Conservation (phyloP, 1,140 invertebrate genomes). For the Zaprionus davidi region DNA sequence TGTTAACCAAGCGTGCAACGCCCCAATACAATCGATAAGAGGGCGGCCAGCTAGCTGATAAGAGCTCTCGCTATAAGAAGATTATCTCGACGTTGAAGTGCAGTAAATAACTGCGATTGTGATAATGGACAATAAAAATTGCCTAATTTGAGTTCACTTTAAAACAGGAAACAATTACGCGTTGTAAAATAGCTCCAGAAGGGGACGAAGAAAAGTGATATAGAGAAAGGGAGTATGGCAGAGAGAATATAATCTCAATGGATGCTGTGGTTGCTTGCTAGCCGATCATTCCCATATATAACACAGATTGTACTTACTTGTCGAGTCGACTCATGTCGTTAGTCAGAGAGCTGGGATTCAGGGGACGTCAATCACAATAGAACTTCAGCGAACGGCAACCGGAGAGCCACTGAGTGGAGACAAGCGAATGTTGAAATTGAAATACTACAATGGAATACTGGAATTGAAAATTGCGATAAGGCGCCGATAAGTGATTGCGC, state of each 20-base stretch:
- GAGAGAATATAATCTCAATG: neutral
- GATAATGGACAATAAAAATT: constrained; percentile 47
- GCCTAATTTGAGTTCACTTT: neutral
- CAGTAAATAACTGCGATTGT: constrained; percentile 48
- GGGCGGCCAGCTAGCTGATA: constrained; percentile 23
- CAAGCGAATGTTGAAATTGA: constrained; percentile 15
- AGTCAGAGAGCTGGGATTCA: constrained; percentile 1
- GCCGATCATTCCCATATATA: neutral
- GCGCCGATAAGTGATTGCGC: constrained; percentile 28
- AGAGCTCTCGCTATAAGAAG: constrained; percentile 20
- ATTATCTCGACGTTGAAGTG: constrained; percentile 57
- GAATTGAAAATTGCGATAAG: constrained; percentile 62
- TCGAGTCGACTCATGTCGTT: constrained; percentile 63
- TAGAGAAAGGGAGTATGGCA: neutral
- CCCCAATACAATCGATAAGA: neutral
- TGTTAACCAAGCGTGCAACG: constrained; percentile 16
- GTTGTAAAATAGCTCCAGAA: constrained; percentile 1
- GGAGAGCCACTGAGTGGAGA: constrained; percentile 53
- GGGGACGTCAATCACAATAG: constrained; percentile 20
- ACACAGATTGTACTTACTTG: constrained; percentile 59
- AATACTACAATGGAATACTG: constrained; percentile 30
- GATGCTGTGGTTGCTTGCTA: neutral
- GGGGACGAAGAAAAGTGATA: neutral
- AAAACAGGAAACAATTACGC: constrained; percentile 2
- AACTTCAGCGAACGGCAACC: constrained; percentile 60